A percentile compares a stretch with the other conserved stretches of the same genome.
Evolutionary conservation across 2,797 vertebrate genomes (phyloP).

Genomic region (Ctenosaura bakeri): DNA sequence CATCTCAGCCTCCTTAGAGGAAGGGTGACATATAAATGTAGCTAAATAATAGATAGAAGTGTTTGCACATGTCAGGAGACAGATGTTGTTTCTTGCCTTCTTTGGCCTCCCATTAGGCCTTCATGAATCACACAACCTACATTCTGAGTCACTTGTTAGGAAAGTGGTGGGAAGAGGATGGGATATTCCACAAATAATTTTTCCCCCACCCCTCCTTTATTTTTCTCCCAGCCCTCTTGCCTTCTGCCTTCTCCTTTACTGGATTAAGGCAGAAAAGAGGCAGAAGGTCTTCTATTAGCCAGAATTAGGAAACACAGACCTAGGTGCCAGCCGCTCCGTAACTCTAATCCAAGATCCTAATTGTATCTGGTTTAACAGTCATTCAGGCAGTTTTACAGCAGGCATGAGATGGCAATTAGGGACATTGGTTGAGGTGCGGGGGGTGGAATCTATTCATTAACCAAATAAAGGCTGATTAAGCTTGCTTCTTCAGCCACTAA

Average conservation of each 20-base stretch:
- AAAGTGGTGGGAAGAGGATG: conserved; percentile 62
- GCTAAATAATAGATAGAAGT: conserved; percentile 32
- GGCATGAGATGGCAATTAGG: conserved; percentile 80
- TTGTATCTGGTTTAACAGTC: conserved; percentile 82
- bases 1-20: background rate
- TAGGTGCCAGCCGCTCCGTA: conserved; percentile 70
- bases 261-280: conserved; percentile 66
- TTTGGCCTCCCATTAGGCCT: conserved; percentile 73
- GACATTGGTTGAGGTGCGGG: conserved; percentile 63
- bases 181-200: conserved; percentile 72
- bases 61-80: conserved; percentile 75
- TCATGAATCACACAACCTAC: conserved; percentile 68
- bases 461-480: conserved; percentile 81
- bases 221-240: conserved; percentile 34
- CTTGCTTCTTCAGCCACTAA: conserved; percentile 79
- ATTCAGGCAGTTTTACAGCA: conserved; percentile 78
- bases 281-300: conserved; percentile 78
- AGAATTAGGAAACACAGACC: conserved; percentile 78
- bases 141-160: conserved; percentile 56
- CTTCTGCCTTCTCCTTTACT: conserved; percentile 73
- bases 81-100: conserved; percentile 70
- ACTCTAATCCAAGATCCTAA: conserved; percentile 81
- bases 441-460: conserved; percentile 78
- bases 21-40: background rate
- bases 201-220: background rate